Percentiles rank a stretch among this genome's conserved stretches.
Conservation (phyloP, 2,113 vertebrate species). For the Centropus bengalensis region DNA sequence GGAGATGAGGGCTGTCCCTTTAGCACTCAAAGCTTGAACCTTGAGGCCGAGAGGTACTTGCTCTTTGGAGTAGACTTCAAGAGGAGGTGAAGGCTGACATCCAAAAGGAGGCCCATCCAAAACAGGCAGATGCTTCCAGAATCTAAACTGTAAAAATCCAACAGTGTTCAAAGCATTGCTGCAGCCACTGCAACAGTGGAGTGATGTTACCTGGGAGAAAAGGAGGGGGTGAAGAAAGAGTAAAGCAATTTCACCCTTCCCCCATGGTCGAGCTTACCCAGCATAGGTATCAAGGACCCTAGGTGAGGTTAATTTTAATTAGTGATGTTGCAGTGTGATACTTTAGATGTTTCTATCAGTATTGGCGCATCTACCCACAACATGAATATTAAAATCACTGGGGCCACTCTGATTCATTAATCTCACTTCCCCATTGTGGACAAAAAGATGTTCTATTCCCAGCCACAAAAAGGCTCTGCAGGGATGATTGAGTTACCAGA, state of each 20-base stretch:
- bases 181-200: too few species aligned
- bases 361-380: not conserved
- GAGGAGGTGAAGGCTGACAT: not conserved
- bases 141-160: not conserved
- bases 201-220: not conserved
- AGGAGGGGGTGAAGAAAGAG: not conserved
- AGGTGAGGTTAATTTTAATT: not conserved
- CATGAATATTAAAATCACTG: not conserved
- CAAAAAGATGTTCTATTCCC: not conserved
- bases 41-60: not conserved
- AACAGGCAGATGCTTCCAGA: not conserved
- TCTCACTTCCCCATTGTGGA: not conserved
- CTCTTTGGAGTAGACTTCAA: not conserved
- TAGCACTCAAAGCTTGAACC: not conserved
- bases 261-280: accelerated
- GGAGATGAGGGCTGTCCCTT: not conserved
- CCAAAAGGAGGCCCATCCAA: not conserved
- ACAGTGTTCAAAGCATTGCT: not conserved
- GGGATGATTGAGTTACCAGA: conserved; percentile 19
- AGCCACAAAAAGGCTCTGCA: conserved; percentile 12
- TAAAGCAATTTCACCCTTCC: not conserved
- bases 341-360: not conserved
- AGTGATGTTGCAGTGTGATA: not conserved
- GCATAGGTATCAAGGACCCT: not conserved
- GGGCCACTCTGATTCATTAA: not conserved